Percentiles rank a stretch among this genome's conserved stretches.
Conservation (phyloP, 92 coral and sea anemone species). For the Porites evermanni region DNA sequence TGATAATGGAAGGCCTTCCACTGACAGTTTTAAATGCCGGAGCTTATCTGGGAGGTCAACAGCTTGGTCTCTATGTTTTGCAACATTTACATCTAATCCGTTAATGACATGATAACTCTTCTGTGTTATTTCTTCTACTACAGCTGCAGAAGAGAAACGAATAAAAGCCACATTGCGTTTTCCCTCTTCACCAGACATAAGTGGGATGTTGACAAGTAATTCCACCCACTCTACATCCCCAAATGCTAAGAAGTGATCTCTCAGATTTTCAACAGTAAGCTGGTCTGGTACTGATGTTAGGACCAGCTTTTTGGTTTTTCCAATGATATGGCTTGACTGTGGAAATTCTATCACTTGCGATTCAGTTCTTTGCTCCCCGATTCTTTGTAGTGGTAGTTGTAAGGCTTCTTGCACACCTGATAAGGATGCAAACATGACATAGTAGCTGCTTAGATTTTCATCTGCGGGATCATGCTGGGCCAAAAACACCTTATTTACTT, state of each 20-base stretch:
- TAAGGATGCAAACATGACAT: slow-evolving; percentile 8
- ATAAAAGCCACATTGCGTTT: slow-evolving; percentile 16
- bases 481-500: neutral
- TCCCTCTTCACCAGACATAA: neutral
- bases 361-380: slow-evolving; percentile 10
- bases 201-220: neutral
- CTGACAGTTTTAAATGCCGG: slow-evolving; percentile 2
- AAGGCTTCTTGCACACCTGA: neutral
- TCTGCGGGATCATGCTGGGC: neutral
- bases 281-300: neutral
- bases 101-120: neutral
- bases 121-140: neutral
- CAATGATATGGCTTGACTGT: neutral
- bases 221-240: slow-evolving; percentile 9
- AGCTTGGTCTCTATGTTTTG: neutral
- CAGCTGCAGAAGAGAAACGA: neutral
- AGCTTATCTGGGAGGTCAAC: neutral
- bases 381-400: slow-evolving; percentile 16
- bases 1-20: slow-evolving; percentile 4
- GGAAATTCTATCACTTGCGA: slow-evolving; percentile 2
- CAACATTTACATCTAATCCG: slow-evolving; percentile 5
- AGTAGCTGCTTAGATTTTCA: slow-evolving; percentile 1
- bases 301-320: neutral
- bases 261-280: slow-evolving; percentile 7
- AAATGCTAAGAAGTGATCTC: slow-evolving; percentile 19